Base-by-base conservation (phyloP, 2,888 invertebrate species). In the Escarpia spicata region DNA sequence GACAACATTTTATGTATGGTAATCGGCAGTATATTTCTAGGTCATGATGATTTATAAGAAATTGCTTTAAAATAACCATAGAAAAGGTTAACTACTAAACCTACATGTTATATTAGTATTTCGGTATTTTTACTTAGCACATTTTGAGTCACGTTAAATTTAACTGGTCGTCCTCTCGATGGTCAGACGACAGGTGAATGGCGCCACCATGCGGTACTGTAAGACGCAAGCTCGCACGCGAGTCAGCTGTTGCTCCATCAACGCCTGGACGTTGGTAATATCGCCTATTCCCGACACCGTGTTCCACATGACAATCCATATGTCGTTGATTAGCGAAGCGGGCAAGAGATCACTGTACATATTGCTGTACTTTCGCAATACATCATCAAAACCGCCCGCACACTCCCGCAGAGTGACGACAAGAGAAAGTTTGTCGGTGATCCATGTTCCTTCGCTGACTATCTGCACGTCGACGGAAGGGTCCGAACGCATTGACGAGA, bases 141-240 rank as follows among this genome's bases (percentile, higher is more conserved):
- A 19, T 19, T 19, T 75, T 26, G 75, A 15, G 19, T 26, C 75
- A 19, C 15, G 26, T 26, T 6, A 19, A 26, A 75, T 75, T 75
- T 75, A 75, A 75, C 0, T n/a, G 75, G 19, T 75, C 75, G n/a
- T 75, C 75, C 26, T 15, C 6, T 75, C 75, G 4, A 75, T n/a
- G 6, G 75, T 26, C 75, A 75, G 75, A 6, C 75, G 75, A 26
- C 75, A 75, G 75, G 75, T 75, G 75, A 75, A 75, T 19, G 75
- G 75, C 75, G 75, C 75, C 75, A 75, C 75, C 75, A 75, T 75
- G 75, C 75, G 75, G 75, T 75, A 75, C 6, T 75, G 75, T n/a
- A 75, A 75, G 26, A n/a, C 75, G 75, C 75, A 75, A 19, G 75
- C 19, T 15, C 75, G 75, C 75, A 75, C 75, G 75, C 75, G 75